Evolutionary conservation across 1,140 invertebrate genomes (phyloP).

Genomic region (Heliconius nattereri): DNA sequence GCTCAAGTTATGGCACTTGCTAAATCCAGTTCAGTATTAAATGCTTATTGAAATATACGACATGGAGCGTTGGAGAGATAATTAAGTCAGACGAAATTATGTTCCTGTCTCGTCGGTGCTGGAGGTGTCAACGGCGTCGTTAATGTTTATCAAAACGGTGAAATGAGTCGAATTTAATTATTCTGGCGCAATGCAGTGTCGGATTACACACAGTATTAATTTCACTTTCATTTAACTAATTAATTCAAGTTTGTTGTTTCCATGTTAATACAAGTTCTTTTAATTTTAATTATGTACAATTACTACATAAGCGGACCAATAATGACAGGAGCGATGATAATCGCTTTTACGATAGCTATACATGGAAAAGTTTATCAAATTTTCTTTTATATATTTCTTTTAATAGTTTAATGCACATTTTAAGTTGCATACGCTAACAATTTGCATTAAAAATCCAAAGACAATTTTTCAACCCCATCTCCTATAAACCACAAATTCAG

Average conservation of each 20-base stretch:
- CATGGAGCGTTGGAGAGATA: conserved; percentile 43
- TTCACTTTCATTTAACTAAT: conserved; percentile 24
- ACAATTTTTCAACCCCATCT: neutral
- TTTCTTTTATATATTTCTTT: neutral
- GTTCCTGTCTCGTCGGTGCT: conserved; percentile 24
- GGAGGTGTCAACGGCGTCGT: conserved; percentile 34
- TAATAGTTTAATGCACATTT: neutral
- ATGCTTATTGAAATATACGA: conserved; percentile 44
- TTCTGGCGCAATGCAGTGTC: conserved; percentile 31
- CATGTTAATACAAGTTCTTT: neutral
- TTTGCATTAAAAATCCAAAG: neutral
- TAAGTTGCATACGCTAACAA: neutral
- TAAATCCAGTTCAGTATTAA: conserved; percentile 26
- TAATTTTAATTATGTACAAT: neutral
- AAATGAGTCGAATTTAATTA: conserved; percentile 43
- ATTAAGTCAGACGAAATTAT: conserved; percentile 52
- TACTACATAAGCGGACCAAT: neutral
- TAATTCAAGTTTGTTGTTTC: conserved; percentile 6
- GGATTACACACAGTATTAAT: conserved; percentile 38
- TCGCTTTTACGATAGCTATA: neutral
- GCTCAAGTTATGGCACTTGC: conserved; percentile 21
- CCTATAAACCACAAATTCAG: neutral
- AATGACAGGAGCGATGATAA: neutral
- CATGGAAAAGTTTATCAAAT: neutral
- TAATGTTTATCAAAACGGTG: conserved; percentile 39